These are phyloP conservation scores for Drosophila ananassae DNA, from an alignment of 1,140 invertebrate genomes.

Conservation along the genomic window DNA sequence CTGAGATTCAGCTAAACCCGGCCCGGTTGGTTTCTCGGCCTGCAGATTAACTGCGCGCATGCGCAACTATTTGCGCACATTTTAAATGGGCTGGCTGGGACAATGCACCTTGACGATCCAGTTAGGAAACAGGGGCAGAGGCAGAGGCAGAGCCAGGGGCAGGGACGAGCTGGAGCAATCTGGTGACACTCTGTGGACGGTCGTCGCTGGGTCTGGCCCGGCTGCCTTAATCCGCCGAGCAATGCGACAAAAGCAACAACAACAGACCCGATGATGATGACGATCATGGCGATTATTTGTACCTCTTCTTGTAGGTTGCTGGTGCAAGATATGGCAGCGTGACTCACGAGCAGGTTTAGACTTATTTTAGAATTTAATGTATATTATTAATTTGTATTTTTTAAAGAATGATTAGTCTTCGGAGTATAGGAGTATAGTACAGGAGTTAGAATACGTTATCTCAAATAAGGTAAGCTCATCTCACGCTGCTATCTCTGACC, in stretches of 20 bases:
- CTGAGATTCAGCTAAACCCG: constrained; percentile 6
- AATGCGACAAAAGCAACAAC: constrained; percentile 55
- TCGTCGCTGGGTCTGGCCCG: constrained; percentile 70
- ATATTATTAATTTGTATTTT: too few relatives aligned
- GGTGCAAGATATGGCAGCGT: constrained; percentile 21
- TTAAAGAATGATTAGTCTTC: too few relatives aligned
- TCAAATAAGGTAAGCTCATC: background rate
- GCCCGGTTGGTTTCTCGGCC: constrained; percentile 1
- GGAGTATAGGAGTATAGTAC: too few relatives aligned
- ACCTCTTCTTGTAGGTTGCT: constrained; percentile 35
- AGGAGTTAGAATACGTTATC: too few relatives aligned
- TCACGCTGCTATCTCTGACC: constrained; percentile 17
- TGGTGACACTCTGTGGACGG: constrained; percentile 68
- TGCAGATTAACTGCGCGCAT: constrained; percentile 78
- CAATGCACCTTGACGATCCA: constrained; percentile 64
- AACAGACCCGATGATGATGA: constrained; percentile 50
- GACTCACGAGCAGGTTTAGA: constrained; percentile 6
- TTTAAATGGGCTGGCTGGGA: constrained; percentile 71
- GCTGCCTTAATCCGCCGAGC: constrained; percentile 73
- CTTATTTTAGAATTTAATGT: too few relatives aligned
- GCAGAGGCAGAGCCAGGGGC: background rate
- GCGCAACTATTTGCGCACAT: constrained; percentile 80
- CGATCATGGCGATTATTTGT: constrained; percentile 74
- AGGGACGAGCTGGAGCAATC: constrained; percentile 7
- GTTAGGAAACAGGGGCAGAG: background rate